A percentile compares a stretch with the other conserved stretches of the same genome.
Evolutionary conservation across 2,113 vertebrate species (phyloP).

Genomic region (Brevimyrus niger): DNA sequence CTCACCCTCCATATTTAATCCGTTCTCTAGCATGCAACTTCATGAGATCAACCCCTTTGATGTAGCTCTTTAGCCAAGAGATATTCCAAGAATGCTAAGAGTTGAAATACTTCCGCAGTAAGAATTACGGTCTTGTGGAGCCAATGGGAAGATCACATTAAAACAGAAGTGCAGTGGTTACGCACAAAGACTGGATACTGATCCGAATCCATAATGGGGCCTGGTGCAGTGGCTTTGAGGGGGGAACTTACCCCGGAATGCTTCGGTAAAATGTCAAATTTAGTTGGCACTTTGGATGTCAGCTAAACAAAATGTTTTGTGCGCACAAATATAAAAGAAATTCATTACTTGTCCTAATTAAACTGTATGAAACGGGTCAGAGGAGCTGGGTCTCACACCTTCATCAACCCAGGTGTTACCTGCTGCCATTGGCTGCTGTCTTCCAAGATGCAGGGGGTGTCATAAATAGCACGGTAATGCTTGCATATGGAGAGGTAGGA

Average conservation of each 20-base stretch:
- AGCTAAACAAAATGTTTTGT: not conserved
- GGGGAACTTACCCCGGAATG: not conserved
- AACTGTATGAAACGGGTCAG: not conserved
- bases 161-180: not conserved
- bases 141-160: not conserved
- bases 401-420: conserved; percentile 53
- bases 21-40: not conserved
- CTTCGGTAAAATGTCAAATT: not conserved
- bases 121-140: not conserved
- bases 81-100: not conserved
- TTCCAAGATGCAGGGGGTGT: conserved; percentile 93
- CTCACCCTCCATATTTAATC: not conserved
- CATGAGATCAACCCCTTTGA: not conserved
- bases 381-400: not conserved
- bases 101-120: not conserved
- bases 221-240: not conserved
- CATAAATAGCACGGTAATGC: conserved; percentile 96
- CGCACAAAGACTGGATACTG: not conserved
- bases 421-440: conserved; percentile 95
- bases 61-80: not conserved
- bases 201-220: too few relatives aligned
- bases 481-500: conserved; percentile 98
- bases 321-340: not conserved
- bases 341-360: not conserved
- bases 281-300: not conserved